Percentiles rank a stretch among this genome's conserved stretches.
These are phyloP conservation scores for Metalampra italica DNA, from an alignment of 2,888 invertebrate species.

Conservation along the genomic window DNA sequence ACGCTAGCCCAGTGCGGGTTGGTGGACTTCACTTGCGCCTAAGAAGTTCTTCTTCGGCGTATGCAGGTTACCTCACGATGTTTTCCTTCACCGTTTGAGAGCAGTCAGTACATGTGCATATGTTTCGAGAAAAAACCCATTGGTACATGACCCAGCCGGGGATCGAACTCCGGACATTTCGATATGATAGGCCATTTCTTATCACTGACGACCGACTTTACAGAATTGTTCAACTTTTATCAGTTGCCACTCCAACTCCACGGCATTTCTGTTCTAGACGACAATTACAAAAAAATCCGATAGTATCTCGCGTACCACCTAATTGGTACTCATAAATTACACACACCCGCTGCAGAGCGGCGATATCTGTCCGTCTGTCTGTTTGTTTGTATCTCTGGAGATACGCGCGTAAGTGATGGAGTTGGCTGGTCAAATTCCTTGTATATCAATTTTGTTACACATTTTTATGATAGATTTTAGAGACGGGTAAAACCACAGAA, in stretches of 20 bases:
- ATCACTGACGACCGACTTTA: too few species aligned
- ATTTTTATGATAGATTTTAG: not conserved
- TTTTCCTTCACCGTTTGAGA: too few species aligned
- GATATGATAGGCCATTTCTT: too few species aligned
- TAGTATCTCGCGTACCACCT: conserved; percentile 56
- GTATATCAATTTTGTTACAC: not conserved
- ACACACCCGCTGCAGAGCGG: conserved; percentile 13
- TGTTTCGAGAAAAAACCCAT: too few species aligned
- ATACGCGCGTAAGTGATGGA: conserved; percentile 7
- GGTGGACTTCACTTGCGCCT: too few species aligned
- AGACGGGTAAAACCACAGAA: too few species aligned
- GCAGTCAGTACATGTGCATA: too few species aligned
- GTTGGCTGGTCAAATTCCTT: not conserved
- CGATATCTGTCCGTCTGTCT: conserved; percentile 37
- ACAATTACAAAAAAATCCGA: conserved; percentile 37
- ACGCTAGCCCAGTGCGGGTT: too few species aligned
- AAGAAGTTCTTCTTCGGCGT: too few species aligned
- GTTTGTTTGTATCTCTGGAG: conserved; percentile 18
- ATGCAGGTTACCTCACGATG: too few species aligned
- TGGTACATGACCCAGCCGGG: too few species aligned
- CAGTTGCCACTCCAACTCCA: conserved; percentile 25
- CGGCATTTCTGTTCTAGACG: conserved; percentile 12
- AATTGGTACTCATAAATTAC: conserved; percentile 69
- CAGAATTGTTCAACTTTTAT: not conserved
- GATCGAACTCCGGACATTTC: too few species aligned